These are phyloP conservation scores for Benthosema pterotum DNA, from an alignment of 2,797 vertebrate genomes.

Conservation along the genomic window DNA sequence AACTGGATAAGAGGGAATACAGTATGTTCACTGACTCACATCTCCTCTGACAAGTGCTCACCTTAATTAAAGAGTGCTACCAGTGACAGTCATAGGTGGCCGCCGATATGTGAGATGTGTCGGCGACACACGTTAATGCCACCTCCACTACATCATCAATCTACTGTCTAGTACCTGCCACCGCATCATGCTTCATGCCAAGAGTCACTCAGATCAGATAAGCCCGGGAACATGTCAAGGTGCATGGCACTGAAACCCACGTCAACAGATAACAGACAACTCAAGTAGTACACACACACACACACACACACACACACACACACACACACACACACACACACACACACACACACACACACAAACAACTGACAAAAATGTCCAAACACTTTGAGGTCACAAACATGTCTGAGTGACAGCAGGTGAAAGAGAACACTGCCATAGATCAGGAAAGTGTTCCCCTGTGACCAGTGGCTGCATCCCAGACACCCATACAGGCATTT, in stretches of 20 bases:
- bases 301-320: conserved; percentile 6
- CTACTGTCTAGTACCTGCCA: conserved; percentile 23
- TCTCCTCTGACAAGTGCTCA: conserved; percentile 54
- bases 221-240: conserved; percentile 22
- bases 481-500: background rate
- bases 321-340: conserved; percentile 5
- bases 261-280: background rate
- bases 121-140: conserved; percentile 24
- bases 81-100: conserved; percentile 10
- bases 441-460: conserved; percentile 26
- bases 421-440: conserved; percentile 53
- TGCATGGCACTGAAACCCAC: background rate
- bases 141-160: conserved; percentile 13
- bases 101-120: conserved; percentile 47
- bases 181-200: no score
- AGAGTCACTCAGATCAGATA: background rate
- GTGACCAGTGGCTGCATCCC: conserved; percentile 19
- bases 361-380: conserved; percentile 13
- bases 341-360: background rate
- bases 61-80: conserved; percentile 72
- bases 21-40: conserved; percentile 47
- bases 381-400: conserved; percentile 20
- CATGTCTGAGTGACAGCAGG: conserved; percentile 33
- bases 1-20: conserved; percentile 61
- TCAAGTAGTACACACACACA: background rate